Conservation (phyloP, 2,797 vertebrate genomes). For the Periophthalmus magnuspinnatus region DNA sequence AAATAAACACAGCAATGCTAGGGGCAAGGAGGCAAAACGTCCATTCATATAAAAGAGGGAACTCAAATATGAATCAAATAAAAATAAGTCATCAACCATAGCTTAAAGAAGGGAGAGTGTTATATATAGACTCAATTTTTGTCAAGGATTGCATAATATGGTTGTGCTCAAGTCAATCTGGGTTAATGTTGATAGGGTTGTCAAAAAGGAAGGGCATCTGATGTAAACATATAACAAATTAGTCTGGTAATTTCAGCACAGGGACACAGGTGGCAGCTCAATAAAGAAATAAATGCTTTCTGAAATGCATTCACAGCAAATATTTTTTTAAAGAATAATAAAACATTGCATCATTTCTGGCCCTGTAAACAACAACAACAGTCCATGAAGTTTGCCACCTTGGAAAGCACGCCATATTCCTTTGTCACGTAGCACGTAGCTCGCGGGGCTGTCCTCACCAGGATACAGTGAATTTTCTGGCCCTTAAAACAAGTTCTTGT, state of each 20-base stretch:
- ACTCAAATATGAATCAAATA: neutral
- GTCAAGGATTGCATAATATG: neutral
- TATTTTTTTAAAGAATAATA: neutral
- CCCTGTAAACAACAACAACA: neutral
- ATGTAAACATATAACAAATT: neutral
- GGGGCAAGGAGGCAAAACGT: constrained; percentile 19
- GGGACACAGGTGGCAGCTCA: neutral
- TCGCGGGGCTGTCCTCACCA: constrained; percentile 29
- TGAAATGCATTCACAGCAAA: neutral
- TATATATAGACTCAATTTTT: neutral
- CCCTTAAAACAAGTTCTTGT: constrained; percentile 55
- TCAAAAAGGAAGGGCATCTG: neutral
- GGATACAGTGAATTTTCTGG: constrained; percentile 42
- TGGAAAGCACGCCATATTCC: constrained; percentile 14
- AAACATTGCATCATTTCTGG: neutral
- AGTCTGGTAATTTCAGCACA: neutral
- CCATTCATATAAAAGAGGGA: constrained; percentile 5
- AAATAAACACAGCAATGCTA: constrained; percentile 65
- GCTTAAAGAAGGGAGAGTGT: neutral
- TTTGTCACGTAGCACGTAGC: constrained; percentile 20
- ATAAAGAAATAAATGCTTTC: neutral
- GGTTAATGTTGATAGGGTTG: no score
- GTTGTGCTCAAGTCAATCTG: neutral
- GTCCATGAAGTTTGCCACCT: constrained; percentile 15
- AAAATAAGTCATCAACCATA: neutral